Evolutionary conservation across 2,113 vertebrate species (phyloP), one percentile per base, ranked within the genome.

Genomic region (Heterotilapia buettikoferi): DNA sequence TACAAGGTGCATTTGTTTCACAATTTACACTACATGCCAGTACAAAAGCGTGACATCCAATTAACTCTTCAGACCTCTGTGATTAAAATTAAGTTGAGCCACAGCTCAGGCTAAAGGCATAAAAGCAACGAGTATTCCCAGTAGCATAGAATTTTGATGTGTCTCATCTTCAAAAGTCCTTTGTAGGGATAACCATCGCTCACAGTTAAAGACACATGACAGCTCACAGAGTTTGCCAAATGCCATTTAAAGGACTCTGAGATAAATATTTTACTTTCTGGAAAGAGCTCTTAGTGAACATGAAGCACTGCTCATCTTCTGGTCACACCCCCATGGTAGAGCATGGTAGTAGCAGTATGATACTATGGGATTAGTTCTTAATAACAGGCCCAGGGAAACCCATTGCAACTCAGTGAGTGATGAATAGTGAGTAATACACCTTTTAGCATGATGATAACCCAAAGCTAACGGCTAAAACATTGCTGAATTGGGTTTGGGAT

Each of bases 121-220:
- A 18, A 76, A 76, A 47, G 14, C 24, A 29, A 47, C 9, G 6
- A 10, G 5, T 47, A 43, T 73, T 73, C 43, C 68, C 68, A 73
- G 40, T 47, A 29, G 21, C 38, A 45, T 18, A 26, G 38, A 26
- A 26, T 24, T 73, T 45, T 45, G 68, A 26, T 73, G 9, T 26
- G 66, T 16, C 21, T 73, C 21, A 26, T 45, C 68, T 73, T 73
- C 40, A 47, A 14, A 73, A 82, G 38, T 61, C 54, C 24, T 82
- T 26, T 61, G 38, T 43, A n/a, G 40, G 57, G 18, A 82, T 40
- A 82, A 56, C 53, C 5, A 63, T 82, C 11, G 12, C 40, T 47
- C 16, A 82, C 26, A 45, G 38, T 14, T 61, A 33, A 61, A 82
- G 7, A 82, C 56, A 61, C 24, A 61, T 31, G 43, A 19, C 16